These are phyloP conservation scores for Pseudomyrmex sp. DNA, from an alignment of 1,140 invertebrate genomes.

Conservation along the genomic window DNA sequence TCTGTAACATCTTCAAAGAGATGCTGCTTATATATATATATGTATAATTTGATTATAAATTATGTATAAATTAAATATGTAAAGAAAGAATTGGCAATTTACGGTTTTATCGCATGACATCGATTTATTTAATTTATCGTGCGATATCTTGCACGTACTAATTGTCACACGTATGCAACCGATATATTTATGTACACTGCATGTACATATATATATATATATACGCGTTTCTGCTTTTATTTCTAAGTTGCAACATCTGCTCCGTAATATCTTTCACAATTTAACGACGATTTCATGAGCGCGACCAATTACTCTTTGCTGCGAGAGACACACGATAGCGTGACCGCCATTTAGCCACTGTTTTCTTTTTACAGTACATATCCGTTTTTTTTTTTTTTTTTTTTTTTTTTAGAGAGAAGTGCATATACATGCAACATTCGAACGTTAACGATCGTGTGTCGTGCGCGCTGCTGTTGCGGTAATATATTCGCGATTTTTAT, in stretches of 20 bases:
- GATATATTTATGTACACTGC: neutral
- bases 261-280: constrained; percentile 20
- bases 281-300: constrained; percentile 56
- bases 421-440: neutral
- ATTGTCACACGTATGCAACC: constrained; percentile 33
- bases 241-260: constrained; percentile 31
- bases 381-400: too few species aligned
- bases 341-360: neutral
- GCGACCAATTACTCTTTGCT: constrained; percentile 15
- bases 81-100: constrained; percentile 4
- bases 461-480: neutral
- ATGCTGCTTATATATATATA: too few species aligned
- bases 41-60: too few species aligned
- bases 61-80: constrained; percentile 42
- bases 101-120: neutral
- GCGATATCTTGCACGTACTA: constrained; percentile 19
- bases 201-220: constrained; percentile 9
- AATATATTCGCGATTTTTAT: neutral
- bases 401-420: neutral
- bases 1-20: neutral
- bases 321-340: neutral
- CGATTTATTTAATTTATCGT: constrained; percentile 24
- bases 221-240: constrained; percentile 43
- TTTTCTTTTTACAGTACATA: too few species aligned
- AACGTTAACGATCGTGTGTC: neutral